Conservation (phyloP, 2,888 invertebrate species). For the Hesperia comma region DNA sequence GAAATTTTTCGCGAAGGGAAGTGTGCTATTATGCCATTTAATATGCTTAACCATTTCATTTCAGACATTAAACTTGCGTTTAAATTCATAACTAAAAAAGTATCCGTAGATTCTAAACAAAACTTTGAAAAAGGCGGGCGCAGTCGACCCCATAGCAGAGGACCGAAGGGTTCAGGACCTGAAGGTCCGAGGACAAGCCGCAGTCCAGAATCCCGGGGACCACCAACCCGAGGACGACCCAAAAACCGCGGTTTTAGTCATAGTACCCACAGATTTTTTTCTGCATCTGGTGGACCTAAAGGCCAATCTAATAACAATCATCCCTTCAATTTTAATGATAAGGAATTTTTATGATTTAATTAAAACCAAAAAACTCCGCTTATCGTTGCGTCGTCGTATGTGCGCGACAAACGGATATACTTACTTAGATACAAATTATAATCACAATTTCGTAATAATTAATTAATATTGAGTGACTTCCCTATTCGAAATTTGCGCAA, state of each 20-base stretch:
- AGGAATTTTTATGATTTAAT: no score
- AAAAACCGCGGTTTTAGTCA: not conserved
- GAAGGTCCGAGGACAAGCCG: constrained; percentile 43
- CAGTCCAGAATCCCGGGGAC: not conserved
- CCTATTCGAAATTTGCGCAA: no score
- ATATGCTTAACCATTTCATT: constrained; percentile 60
- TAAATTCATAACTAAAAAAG: constrained; percentile 63
- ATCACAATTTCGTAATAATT: no score
- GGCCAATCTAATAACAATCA: no score
- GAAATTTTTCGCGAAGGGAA: constrained; percentile 66
- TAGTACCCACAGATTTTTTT: no score
- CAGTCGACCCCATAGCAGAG: constrained; percentile 40
- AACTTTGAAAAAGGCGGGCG: constrained; percentile 50
- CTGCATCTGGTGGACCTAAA: no score
- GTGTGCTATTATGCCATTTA: constrained; percentile 68
- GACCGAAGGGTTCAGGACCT: not conserved
- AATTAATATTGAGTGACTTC: no score
- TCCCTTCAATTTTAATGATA: no score
- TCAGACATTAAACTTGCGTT: constrained; percentile 63
- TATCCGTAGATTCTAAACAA: constrained; percentile 46
- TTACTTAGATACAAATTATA: no score
- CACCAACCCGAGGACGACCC: not conserved
- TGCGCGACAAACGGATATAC: no score
- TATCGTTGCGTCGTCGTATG: no score
- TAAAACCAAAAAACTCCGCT: no score